These are phyloP conservation scores for Lasiommata megera DNA, from an alignment of 2,888 invertebrate species.

Conservation along the genomic window DNA sequence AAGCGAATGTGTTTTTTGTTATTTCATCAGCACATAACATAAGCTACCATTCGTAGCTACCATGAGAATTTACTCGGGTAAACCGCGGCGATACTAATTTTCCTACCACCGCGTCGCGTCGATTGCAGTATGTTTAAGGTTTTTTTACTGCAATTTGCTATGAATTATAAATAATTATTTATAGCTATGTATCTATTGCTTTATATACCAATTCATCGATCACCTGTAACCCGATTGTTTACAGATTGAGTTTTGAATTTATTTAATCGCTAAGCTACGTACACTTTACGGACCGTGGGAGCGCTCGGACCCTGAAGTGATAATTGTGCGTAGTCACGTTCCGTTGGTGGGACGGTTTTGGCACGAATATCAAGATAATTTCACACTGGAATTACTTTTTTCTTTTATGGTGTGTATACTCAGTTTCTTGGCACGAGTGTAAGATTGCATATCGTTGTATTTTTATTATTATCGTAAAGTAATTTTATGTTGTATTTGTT, in stretches of 20 bases:
- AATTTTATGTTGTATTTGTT: neutral
- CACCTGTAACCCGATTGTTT: neutral
- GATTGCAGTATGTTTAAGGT: no score
- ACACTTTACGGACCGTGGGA: neutral
- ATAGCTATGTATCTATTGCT: no score
- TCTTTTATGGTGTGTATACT: conserved; percentile 2
- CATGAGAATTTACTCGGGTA: no score
- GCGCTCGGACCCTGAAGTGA: neutral
- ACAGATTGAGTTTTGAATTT: neutral
- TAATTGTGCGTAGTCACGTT: neutral
- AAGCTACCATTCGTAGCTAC: no score
- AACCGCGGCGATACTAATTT: no score
- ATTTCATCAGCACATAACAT: no score
- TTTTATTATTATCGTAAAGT: conserved; percentile 8
- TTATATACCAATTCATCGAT: no score
- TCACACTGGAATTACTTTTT: neutral
- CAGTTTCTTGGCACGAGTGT: conserved; percentile 1
- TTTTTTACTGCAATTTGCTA: no score
- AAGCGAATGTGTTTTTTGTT: no score
- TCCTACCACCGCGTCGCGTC: no score
- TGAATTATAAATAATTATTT: no score
- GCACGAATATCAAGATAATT: conserved; percentile 9
- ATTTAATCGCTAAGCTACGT: neutral
- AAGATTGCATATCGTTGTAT: conserved; percentile 1
- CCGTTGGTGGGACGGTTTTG: neutral